Base-by-base conservation (phyloP, 2,888 invertebrate genomes). In the Dendrolimus pini region DNA sequence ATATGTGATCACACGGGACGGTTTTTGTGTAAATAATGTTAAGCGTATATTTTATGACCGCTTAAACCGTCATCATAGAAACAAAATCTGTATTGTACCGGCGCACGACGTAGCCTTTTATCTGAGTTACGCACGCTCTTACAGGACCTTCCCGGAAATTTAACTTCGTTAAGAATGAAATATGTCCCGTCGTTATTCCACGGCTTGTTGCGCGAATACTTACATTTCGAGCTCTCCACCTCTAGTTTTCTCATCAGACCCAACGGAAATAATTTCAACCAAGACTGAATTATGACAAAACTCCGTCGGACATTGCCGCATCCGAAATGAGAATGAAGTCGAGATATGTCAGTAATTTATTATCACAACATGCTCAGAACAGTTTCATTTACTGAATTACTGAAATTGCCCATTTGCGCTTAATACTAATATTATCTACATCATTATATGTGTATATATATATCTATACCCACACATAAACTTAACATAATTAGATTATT, bases 201-300 rank as follows among this genome's bases (percentile, higher is more conserved):
- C 83, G 86, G 86, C 84, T 88, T 88, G 89, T 88, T 89, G 85
- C 86, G 80, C 85, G 85, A 83, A 86, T 82, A 85, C 86, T 86
- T 88, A 86, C 88, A 85, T 85, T 84, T 81, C 78, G 79, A 84
- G 85, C 79, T 85, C 80, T 80, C 86, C 80, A 85, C 86, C 87
- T 86, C 88, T 88, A 89, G 89, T 89, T 89, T 87, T 87, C 89
- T 89, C 90, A 89, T 89, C 89, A 89, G 85, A 82, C 78, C 82
- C 80, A 85, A 83, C 85, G 89, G 89, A 90, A 90, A 89, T 89
- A 90, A 89, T 89, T 89, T 88, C 82, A 86, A 86, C 88, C 86
- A 86, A 85, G 89, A 83, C 88, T 89, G 89, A 90, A 87, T 90
- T 90, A 90, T 89, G 89, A 89, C 89, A 87, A 90, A 89, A 90